A percentile compares a stretch with the other conserved stretches of the same genome.
phyloP scores from a whole-genome alignment of 1,140 invertebrate species.

The Hermetia illucens region DNA sequence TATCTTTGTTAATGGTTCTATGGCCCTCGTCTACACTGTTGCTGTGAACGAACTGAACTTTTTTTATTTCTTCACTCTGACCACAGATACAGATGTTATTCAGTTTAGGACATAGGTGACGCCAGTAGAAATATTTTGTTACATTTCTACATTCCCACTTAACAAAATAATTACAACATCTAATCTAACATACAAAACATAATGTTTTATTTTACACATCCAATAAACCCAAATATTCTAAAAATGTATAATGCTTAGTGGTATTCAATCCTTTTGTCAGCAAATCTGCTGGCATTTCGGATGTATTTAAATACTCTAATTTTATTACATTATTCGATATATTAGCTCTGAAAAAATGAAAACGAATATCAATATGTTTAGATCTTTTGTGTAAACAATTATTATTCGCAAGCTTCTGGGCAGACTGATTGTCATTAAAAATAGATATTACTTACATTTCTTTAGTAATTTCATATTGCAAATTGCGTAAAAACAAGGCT shows the following conservation, averaged over 20 bases:
- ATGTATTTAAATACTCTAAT: slow-evolving; percentile 10
- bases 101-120: no score
- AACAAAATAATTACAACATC: slow-evolving; percentile 8
- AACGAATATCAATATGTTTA: slow-evolving; percentile 20
- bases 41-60: no score
- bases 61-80: no score
- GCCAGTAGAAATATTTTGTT: no score
- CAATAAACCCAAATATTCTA: not conserved
- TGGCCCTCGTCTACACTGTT: no score
- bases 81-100: no score
- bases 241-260: not conserved
- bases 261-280: slow-evolving; percentile 4
- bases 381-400: slow-evolving; percentile 21
- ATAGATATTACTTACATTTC: no score
- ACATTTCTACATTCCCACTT: not conserved
- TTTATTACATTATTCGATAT: slow-evolving; percentile 9
- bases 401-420: slow-evolving; percentile 28
- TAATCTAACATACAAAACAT: not conserved
- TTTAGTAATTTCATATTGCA: no score
- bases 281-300: slow-evolving; percentile 10
- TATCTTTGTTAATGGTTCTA: no score
- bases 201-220: not conserved
- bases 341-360: slow-evolving; percentile 14
- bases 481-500: no score
- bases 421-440: slow-evolving; percentile 26